Conservation (phyloP, 2,888 invertebrate species). For the Octonoba sinensis region DNA sequence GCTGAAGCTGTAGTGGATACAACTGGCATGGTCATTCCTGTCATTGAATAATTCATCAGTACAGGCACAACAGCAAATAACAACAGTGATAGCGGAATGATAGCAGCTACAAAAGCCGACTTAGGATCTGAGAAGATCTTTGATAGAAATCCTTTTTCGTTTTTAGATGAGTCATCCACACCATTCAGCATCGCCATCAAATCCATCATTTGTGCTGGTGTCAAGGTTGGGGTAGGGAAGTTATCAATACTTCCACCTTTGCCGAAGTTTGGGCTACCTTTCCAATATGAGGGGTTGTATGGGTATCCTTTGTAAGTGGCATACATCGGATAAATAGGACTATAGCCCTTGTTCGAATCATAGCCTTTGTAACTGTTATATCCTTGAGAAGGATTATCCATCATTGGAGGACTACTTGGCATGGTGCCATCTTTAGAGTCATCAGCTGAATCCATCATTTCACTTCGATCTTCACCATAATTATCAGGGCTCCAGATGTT, state of each 20-base stretch:
- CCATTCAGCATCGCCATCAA: conserved; percentile 42
- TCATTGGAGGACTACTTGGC: background rate
- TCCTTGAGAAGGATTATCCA: background rate
- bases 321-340: conserved; percentile 4
- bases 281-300: conserved; percentile 22
- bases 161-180: conserved; percentile 9
- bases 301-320: conserved; percentile 34
- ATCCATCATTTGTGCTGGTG: conserved; percentile 32
- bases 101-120: conserved; percentile 26
- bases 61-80: conserved; percentile 42
- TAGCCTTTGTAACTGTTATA: conserved; percentile 29
- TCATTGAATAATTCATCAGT: conserved; percentile 53
- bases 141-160: conserved; percentile 34
- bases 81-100: conserved; percentile 36
- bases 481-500: background rate
- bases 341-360: conserved; percentile 11
- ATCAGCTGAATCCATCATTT: conserved; percentile 11
- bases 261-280: conserved; percentile 8
- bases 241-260: conserved; percentile 1
- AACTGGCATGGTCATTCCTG: background rate
- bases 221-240: background rate
- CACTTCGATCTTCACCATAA: conserved; percentile 30
- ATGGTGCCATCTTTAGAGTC: background rate
- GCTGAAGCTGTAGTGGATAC: conserved; percentile 27
- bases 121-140: conserved; percentile 42